Evolutionary conservation across 1,140 invertebrate genomes (phyloP), one percentile per base, ranked within the genome.

Genomic region (Megathymus violae): DNA sequence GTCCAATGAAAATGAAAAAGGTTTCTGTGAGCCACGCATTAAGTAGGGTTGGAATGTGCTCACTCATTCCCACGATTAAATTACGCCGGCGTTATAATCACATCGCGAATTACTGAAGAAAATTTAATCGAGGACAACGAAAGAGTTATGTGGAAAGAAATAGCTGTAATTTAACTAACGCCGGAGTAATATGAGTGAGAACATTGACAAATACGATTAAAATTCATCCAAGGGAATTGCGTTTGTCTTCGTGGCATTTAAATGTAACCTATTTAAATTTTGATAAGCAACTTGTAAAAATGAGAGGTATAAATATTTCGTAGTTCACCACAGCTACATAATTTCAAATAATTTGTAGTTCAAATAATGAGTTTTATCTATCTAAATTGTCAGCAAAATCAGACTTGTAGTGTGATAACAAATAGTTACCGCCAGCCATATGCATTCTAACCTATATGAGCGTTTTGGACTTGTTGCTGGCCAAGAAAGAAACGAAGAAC

Each of bases 11-110:
- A 50, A 36, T n/a, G 27, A 50, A 48, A 27, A 50, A 13, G 31
- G 34, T 34, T 50, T 36, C 47, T 17, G 47, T 50, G 47, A 50
- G 25, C 47, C n/a, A n/a, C 7, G 15, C 19, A 17, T 27, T 50
- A 34, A 50, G 27, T 50, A 22, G 47, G 47, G 47, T 50, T 27
- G 13, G 19, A 52, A 51, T 48, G 44, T 47, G 44, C 19, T 47
- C 44, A 22, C 44, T 47, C 44, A 47, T 13, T 47, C 44, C 19
- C 5, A 13, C 44, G 44, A 47, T 47, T 47, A 47, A 47, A 47
- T 47, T 27, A 47, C 44, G 22, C 1, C 19, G 22, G 19, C 44
- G 19, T 47, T 47, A 27, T 25, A 47, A 47, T 47, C 44, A 47
- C 22, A 47, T 19, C 7, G 5, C 11, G 22, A 6, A 47, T 47